Conservation (phyloP, 2,888 invertebrate genomes). For the Spilosoma lubricipeda region DNA sequence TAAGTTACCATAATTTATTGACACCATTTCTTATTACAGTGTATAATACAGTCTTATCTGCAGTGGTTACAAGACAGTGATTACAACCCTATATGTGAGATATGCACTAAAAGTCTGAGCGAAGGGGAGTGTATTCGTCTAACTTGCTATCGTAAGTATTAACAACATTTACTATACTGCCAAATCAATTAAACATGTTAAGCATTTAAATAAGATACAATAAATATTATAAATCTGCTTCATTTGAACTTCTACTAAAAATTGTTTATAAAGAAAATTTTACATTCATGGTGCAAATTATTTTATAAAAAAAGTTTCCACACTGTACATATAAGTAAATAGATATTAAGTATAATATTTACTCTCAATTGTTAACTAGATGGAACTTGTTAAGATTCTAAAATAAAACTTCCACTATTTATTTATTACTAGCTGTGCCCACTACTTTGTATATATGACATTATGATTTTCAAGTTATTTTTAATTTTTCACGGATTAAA, state of each 20-base stretch:
- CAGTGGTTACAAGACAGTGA: constrained; percentile 99
- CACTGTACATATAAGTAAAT: not conserved
- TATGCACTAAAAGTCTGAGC: constrained; percentile 94
- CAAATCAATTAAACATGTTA: constrained; percentile 27
- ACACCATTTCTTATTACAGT: constrained; percentile 87
- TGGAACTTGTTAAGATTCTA: too few species aligned
- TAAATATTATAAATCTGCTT: not conserved
- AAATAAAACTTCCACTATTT: too few species aligned
- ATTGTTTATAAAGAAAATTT: not conserved
- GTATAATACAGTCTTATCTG: constrained; percentile 98
- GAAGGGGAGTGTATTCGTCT: constrained; percentile 95
- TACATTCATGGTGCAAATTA: not conserved
- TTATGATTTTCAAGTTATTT: too few species aligned
- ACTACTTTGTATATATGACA: too few species aligned
- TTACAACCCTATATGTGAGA: constrained; percentile 96
- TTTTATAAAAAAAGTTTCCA: not conserved
- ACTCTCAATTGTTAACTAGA: too few species aligned
- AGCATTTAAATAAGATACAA: not conserved
- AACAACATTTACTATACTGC: constrained; percentile 7
- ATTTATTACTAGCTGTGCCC: too few species aligned
- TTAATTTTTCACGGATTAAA: too few species aligned
- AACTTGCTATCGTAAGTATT: constrained; percentile 95
- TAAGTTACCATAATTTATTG: not conserved
- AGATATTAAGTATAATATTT: too few species aligned
- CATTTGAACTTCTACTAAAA: not conserved